Percentiles rank a stretch among this genome's conserved stretches.
Conservation (phyloP, 2,113 vertebrate species). For the Lepidiolamprologus cunningtoni region DNA sequence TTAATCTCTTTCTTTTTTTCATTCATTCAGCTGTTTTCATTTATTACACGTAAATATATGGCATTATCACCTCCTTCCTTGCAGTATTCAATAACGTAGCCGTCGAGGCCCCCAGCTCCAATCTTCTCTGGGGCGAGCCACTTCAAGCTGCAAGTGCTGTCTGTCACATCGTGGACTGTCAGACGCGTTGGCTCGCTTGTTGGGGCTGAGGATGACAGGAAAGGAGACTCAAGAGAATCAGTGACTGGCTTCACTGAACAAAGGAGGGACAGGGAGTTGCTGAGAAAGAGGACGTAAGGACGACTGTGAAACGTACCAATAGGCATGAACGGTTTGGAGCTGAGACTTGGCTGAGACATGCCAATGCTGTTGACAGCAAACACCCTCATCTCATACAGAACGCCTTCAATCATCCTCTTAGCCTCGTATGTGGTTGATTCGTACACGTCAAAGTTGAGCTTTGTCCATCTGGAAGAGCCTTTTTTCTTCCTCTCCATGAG, state of each 20-base stretch:
- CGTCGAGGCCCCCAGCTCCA: slow-evolving; percentile 84
- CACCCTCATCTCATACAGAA: slow-evolving; percentile 87
- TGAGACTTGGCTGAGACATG: slow-evolving; percentile 77
- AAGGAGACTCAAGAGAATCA: background rate
- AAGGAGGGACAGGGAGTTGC: background rate
- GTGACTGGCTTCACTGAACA: background rate
- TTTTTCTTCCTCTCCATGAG: slow-evolving; percentile 92
- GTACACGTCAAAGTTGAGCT: slow-evolving; percentile 85
- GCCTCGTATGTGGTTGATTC: slow-evolving; percentile 74
- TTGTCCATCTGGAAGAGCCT: slow-evolving; percentile 85
- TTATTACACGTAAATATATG: background rate
- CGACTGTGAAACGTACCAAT: slow-evolving; percentile 50
- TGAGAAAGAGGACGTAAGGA: background rate
- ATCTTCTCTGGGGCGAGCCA: slow-evolving; percentile 82
- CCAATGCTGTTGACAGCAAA: slow-evolving; percentile 84
- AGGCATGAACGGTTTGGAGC: slow-evolving; percentile 76
- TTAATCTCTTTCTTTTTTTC: background rate
- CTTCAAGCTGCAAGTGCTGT: slow-evolving; percentile 81
- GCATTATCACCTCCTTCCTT: slow-evolving; percentile 77
- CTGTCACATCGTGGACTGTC: slow-evolving; percentile 78
- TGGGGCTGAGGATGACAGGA: slow-evolving; percentile 67
- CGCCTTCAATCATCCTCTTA: slow-evolving; percentile 88
- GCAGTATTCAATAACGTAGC: slow-evolving; percentile 85
- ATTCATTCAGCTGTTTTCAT: background rate
- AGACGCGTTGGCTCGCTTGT: slow-evolving; percentile 81